Evolutionary conservation across 2,113 vertebrate genomes (phyloP).

Genomic region (Tor tambroides): DNA sequence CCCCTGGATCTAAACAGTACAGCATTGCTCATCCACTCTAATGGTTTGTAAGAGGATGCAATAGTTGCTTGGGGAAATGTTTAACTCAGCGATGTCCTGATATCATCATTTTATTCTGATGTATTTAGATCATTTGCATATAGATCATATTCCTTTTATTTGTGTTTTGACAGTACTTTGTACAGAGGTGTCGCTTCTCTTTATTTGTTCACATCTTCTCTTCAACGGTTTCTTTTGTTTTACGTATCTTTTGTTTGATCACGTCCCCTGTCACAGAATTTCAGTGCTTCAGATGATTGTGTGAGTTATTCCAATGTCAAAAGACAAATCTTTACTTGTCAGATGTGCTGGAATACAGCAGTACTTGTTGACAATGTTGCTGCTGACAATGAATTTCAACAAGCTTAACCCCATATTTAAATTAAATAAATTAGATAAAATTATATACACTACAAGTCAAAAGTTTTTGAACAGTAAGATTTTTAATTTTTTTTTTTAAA

Average conservation of each 20-base stretch:
- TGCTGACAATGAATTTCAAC: too few relatives aligned
- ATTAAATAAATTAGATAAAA: too few relatives aligned
- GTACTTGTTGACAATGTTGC: background rate
- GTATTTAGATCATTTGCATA: slow-evolving; percentile 5
- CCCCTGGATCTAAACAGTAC: background rate
- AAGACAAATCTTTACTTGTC: background rate
- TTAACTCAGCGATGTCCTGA: background rate
- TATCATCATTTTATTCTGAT: slow-evolving; percentile 11
- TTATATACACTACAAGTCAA: too few relatives aligned
- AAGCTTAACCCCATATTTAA: too few relatives aligned
- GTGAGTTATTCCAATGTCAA: background rate
- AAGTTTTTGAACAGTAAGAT: too few relatives aligned
- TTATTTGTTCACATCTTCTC: background rate
- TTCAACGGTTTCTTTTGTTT: background rate
- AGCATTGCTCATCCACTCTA: slow-evolving; percentile 22
- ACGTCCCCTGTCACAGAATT: background rate
- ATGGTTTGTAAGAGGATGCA: slow-evolving; percentile 12
- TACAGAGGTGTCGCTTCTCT: background rate
- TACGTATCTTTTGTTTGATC: background rate
- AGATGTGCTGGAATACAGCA: background rate
- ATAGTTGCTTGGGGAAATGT: slow-evolving; percentile 8
- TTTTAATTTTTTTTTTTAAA: too few relatives aligned
- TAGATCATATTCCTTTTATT: background rate
- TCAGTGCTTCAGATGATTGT: background rate
- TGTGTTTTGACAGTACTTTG: background rate